These are phyloP conservation scores for Drosophila elegans DNA, from an alignment of 1,140 invertebrate genomes.

Conservation along the genomic window DNA sequence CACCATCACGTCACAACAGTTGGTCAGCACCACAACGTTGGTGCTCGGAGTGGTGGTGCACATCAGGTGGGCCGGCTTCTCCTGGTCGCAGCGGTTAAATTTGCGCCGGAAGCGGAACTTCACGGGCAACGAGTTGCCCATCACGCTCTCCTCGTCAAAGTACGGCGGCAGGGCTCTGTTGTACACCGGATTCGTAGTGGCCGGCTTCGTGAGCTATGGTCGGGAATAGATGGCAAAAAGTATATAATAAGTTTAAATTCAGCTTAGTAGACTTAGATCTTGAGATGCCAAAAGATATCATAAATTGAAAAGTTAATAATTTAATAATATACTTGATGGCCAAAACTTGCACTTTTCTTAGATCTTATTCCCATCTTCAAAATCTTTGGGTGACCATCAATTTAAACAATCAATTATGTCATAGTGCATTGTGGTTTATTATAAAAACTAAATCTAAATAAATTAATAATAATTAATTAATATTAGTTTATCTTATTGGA, in stretches of 20 bases:
- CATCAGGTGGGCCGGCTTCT: slow-evolving; percentile 43
- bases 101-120: slow-evolving; percentile 65
- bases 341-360: no score
- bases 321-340: no score
- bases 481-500: no score
- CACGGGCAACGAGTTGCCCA: slow-evolving; percentile 60
- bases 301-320: no score
- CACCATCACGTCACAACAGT: slow-evolving; percentile 64
- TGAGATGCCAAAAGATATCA: no score
- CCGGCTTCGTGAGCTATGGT: slow-evolving; percentile 53
- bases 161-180: slow-evolving; percentile 23
- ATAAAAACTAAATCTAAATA: no score
- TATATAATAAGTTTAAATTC: not conserved
- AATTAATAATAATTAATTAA: no score
- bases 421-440: no score
- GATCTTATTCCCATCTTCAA: no score
- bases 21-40: slow-evolving; percentile 66
- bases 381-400: no score
- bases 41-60: slow-evolving; percentile 54
- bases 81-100: slow-evolving; percentile 44
- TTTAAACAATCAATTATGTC: no score
- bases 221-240: not conserved
- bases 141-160: slow-evolving; percentile 71
- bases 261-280: not conserved
- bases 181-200: slow-evolving; percentile 47